These are phyloP conservation scores for Centropyge bicolor DNA, from an alignment of 2,797 vertebrate species.

Conservation along the genomic window DNA sequence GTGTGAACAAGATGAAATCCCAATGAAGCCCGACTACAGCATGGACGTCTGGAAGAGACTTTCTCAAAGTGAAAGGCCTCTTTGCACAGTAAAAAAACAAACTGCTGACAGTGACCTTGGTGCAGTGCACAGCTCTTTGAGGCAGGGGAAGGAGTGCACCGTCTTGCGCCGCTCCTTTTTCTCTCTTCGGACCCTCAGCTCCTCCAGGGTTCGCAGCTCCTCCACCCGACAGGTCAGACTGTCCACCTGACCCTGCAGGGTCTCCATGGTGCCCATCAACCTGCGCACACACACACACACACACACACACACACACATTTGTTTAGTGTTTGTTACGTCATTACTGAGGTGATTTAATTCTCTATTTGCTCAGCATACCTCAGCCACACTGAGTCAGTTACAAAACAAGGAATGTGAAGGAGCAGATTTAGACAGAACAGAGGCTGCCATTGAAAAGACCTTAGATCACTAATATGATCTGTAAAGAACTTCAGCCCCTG, in stretches of 20 bases:
- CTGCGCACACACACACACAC: conserved; percentile 75
- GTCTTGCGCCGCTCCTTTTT: conserved; percentile 94
- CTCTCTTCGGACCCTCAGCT: conserved; percentile 91
- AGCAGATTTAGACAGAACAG: conserved; percentile 49
- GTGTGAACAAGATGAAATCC: neutral
- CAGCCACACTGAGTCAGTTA: conserved; percentile 27
- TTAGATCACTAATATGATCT: conserved; percentile 48
- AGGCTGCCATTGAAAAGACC: conserved; percentile 33
- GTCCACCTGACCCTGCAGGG: conserved; percentile 94
- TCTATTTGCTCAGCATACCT: conserved; percentile 1
- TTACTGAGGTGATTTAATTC: neutral
- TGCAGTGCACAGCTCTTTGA: conserved; percentile 93
- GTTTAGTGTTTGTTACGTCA: conserved; percentile 21
- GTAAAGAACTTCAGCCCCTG: conserved; percentile 30
- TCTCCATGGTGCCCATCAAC: conserved; percentile 93
- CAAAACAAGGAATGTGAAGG: conserved; percentile 16
- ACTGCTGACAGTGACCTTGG: conserved; percentile 83
- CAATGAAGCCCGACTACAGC: neutral
- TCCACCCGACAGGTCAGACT: conserved; percentile 92
- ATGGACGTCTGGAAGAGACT: neutral
- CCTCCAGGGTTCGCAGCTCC: conserved; percentile 92
- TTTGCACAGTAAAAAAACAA: neutral
- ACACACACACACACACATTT: conserved; percentile 24
- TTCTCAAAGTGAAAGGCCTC: neutral
- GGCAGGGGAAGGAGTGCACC: conserved; percentile 96